Base-by-base conservation (phyloP, 2,113 vertebrate genomes). In the Leuciscus idus region DNA sequence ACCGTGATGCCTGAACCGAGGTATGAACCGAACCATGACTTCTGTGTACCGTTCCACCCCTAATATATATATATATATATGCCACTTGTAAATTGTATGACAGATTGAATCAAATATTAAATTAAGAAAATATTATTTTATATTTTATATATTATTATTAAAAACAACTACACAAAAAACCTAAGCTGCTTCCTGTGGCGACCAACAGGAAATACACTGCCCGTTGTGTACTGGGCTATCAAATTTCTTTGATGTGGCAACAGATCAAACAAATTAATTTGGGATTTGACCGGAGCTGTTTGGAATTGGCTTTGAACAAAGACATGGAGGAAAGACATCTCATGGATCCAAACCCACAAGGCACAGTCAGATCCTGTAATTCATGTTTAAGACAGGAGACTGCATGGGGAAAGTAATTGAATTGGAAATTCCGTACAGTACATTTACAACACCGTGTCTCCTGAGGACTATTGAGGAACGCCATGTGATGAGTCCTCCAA, bases 371-470 rank as follows among this genome's bases (percentile, higher is more conserved):
- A 62, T 72, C 48, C 78, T 74, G 55, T 13, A 72, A 30, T 52
- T 88, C 46, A 77, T 59, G 87, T 86, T 48, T 72, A 73, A 86
- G 73, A 80, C 57, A 4, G 46, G 79, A 83, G 61, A 36, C 36
- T 8, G 59, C 61, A 66, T 39, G 17, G 61, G 52, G 30, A 76
- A 70, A 76, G 72, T 86, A 64, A 23, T 73, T 30, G 78, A 48
- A 50, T 79, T 79, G 68, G 59, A 78, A 83, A 85, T 83, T 81
- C 57, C 57, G 50, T 89, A 86, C 30, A 83, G 66, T 72, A 72
- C 46, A 83, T 83, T 83, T 83, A 83, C 66, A 83, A 48, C 48
- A 87, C 43, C 28, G 28, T 62, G 61, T 84, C 55, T 84, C 50
- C 33, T 36, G 57, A 74, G 28, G 73, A 73, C 59, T 68, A 50